Conservation (phyloP, 2,888 invertebrate species). For the Dexiosoma caninum region DNA sequence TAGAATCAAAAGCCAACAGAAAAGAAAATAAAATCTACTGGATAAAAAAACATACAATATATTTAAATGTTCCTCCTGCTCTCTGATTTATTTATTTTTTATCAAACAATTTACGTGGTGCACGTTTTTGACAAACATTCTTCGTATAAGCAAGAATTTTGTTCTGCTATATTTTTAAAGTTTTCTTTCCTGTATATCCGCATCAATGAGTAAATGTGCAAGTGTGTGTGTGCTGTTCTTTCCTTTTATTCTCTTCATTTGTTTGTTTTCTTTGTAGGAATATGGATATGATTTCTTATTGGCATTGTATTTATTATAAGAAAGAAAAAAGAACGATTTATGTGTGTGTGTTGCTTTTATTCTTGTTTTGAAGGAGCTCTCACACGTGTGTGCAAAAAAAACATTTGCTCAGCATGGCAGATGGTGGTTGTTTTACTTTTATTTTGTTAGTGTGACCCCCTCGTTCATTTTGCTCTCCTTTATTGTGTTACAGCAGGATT, state of each 20-base stretch:
- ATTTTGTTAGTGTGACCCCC: not conserved
- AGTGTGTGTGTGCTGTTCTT: not conserved
- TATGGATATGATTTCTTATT: constrained; percentile 23
- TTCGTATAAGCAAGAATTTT: constrained; percentile 27
- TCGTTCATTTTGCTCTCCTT: constrained; percentile 7
- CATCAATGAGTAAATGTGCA: not conserved
- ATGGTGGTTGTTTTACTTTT: constrained; percentile 38
- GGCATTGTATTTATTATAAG: constrained; percentile 1
- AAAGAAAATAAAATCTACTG: constrained; percentile 1
- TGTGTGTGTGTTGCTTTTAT: not conserved
- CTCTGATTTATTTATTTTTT: constrained; percentile 5
- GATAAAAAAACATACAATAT: not conserved
- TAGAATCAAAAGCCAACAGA: constrained; percentile 25
- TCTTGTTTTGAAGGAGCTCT: constrained; percentile 36
- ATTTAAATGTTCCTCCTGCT: not conserved
- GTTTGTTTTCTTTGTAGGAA: constrained; percentile 1
- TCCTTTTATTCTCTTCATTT: not conserved
- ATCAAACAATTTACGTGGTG: constrained; percentile 15
- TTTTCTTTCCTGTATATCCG: not conserved
- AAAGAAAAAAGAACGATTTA: not conserved
- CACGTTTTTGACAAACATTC: constrained; percentile 33
- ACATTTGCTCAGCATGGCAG: not conserved
- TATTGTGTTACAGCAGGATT: not conserved
- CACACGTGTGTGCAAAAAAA: constrained; percentile 40
- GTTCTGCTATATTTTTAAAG: not conserved